Conservation (phyloP, 1,140 invertebrate genomes). For the Drosophila sechellia region DNA sequence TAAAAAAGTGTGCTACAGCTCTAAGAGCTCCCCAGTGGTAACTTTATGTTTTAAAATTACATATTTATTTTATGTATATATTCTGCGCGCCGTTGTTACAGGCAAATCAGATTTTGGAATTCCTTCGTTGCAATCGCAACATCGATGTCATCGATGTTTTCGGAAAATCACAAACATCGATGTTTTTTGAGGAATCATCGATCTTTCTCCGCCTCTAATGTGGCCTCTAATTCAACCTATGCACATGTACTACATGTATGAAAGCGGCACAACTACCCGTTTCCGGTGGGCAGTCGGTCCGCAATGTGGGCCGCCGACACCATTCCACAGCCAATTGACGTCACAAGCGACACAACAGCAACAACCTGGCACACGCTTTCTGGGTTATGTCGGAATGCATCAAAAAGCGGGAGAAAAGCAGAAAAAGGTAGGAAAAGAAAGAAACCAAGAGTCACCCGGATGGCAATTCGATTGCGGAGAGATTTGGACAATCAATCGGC, state of each 20-base stretch:
- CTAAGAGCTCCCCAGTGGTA: too few relatives aligned
- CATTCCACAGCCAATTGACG: conserved; percentile 53
- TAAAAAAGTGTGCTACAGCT: too few relatives aligned
- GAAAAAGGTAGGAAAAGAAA: not conserved
- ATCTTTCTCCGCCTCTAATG: not conserved
- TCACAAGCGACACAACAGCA: conserved; percentile 42
- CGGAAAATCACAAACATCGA: too few relatives aligned
- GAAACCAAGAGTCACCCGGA: conserved; percentile 9
- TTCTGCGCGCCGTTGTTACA: too few relatives aligned
- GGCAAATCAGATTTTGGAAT: not conserved
- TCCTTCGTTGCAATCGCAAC: not conserved
- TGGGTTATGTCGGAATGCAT: conserved; percentile 38
- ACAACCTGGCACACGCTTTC: conserved; percentile 52
- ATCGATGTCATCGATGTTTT: too few relatives aligned
- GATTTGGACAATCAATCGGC: conserved; percentile 9
- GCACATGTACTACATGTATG: not conserved
- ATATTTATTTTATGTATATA: too few relatives aligned
- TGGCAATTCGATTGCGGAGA: conserved; percentile 6
- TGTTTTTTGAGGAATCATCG: too few relatives aligned
- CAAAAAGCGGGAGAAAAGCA: not conserved
- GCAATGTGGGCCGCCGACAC: conserved; percentile 61
- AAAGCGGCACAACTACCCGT: conserved; percentile 25
- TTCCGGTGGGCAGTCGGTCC: conserved; percentile 45
- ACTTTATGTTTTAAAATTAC: too few relatives aligned
- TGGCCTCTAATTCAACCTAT: not conserved